Percentiles rank a stretch among this genome's conserved stretches.
phyloP scores from a whole-genome alignment of 2,888 invertebrate genomes.

The Tribolium freemani region DNA sequence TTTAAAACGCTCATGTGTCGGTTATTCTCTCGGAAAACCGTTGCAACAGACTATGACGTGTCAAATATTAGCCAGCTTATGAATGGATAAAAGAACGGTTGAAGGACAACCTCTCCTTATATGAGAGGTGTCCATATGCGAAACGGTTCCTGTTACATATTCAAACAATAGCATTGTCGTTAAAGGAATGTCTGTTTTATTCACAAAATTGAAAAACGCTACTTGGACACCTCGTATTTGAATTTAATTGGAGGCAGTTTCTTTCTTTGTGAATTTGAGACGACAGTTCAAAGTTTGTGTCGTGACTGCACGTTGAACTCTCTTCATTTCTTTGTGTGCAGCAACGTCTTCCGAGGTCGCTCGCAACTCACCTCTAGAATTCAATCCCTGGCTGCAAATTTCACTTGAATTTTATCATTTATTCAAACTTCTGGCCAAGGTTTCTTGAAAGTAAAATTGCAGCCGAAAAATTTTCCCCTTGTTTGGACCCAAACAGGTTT shows the following conservation, averaged over 20 bases:
- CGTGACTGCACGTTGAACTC: constrained; percentile 46
- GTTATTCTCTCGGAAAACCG: constrained; percentile 30
- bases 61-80: constrained; percentile 46
- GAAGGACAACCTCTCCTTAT: constrained; percentile 46
- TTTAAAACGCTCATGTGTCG: not conserved
- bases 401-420: no score
- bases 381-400: not conserved
- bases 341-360: constrained; percentile 28
- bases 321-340: constrained; percentile 40
- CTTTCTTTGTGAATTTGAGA: not conserved
- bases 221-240: not conserved
- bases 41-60: constrained; percentile 44
- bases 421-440: constrained; percentile 8
- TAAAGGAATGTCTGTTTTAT: constrained; percentile 22
- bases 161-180: constrained; percentile 30
- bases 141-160: constrained; percentile 42
- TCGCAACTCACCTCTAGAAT: not conserved
- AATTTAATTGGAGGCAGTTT: not conserved
- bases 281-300: constrained; percentile 29
- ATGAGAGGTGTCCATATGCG: constrained; percentile 18
- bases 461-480: not conserved
- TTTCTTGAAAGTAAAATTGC: constrained; percentile 16
- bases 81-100: constrained; percentile 47
- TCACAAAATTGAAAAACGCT: not conserved
- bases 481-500: constrained; percentile 1